Evolutionary conservation across 2,113 vertebrate genomes (phyloP).

Genomic region (Loxodonta africana): DNA sequence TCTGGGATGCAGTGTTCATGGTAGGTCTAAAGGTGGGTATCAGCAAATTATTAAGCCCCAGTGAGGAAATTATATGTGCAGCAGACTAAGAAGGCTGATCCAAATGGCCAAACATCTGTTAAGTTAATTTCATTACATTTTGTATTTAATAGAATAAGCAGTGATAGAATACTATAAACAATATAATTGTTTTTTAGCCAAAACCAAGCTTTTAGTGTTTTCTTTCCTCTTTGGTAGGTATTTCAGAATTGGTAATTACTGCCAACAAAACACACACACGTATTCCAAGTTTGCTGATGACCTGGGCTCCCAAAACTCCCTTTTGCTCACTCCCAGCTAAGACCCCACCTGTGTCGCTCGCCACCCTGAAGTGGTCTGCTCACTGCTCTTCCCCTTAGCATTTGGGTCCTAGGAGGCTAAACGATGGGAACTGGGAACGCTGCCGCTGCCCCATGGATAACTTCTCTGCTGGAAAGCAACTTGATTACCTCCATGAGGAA

Average conservation of each 20-base stretch:
- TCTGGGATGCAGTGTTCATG: background rate
- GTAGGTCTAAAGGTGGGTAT: background rate
- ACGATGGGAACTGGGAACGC: accelerated
- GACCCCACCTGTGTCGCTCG: background rate
- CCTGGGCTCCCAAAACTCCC: background rate
- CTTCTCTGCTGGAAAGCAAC: background rate
- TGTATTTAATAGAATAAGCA: background rate
- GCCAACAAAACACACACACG: accelerated
- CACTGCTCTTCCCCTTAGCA: background rate
- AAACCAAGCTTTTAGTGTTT: background rate
- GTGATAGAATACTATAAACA: background rate
- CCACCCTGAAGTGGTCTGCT: too few species aligned
- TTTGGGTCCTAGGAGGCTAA: background rate
- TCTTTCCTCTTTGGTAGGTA: background rate
- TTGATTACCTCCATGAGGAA: background rate
- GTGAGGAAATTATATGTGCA: background rate
- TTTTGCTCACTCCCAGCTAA: background rate
- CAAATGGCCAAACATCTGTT: background rate
- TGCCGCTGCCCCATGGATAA: background rate
- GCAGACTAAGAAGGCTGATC: background rate
- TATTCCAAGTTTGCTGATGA: background rate
- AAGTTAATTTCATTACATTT: background rate
- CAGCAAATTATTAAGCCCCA: background rate
- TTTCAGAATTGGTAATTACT: background rate
- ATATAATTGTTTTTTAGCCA: background rate